Conservation (phyloP, 2,888 invertebrate genomes). For the Sesia bembeciformis region DNA sequence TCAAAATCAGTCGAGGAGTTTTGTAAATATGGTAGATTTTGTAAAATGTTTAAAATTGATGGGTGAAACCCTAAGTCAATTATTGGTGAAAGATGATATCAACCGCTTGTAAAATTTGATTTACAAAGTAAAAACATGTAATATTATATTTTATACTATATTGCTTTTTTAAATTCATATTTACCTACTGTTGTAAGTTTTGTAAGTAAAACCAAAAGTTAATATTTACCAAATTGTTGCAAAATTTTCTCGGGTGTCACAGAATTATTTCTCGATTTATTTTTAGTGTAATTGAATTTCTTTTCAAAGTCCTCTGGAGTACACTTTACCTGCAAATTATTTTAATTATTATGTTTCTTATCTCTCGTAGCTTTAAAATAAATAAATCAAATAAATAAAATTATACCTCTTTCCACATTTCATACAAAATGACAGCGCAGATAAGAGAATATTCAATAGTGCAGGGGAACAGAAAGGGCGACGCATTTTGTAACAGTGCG, state of each 20-base stretch:
- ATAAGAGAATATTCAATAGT: slow-evolving; percentile 93
- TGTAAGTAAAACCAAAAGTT: background rate
- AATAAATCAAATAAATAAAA: background rate
- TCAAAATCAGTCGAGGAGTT: too few species aligned
- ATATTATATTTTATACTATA: background rate
- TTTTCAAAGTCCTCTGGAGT: slow-evolving; percentile 64
- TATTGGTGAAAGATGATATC: too few species aligned
- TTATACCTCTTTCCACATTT: slow-evolving; percentile 91
- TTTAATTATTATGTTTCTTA: background rate
- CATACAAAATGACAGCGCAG: slow-evolving; percentile 90
- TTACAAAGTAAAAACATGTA: background rate
- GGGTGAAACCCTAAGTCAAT: too few species aligned
- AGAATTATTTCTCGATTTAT: slow-evolving; percentile 61
- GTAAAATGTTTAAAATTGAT: too few species aligned
- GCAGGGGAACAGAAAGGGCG: slow-evolving; percentile 91
- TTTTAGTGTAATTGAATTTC: slow-evolving; percentile 46
- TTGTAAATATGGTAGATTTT: too few species aligned
- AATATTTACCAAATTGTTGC: slow-evolving; percentile 54
- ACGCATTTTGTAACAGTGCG: slow-evolving; percentile 78
- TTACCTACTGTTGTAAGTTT: too few species aligned
- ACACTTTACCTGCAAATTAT: slow-evolving; percentile 51
- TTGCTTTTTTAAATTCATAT: too few species aligned
- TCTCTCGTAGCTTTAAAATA: background rate
- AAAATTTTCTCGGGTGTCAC: slow-evolving; percentile 67
- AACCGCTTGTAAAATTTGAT: too few species aligned